Conservation (phyloP, 2,113 vertebrate genomes). For the crab-eating macaque (Macaca fascicularis) region T2T-MFA8v1.1 NC_088376.1:41303001-41303500, state of each 20-base stretch:
- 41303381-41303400: fast-evolving
- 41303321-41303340: neutral
- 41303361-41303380: neutral
- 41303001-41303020: constrained; percentile 93
- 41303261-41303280: fast-evolving
- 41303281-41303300: neutral
- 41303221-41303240: neutral
- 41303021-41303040: constrained; percentile 88
- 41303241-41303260: no score
- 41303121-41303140: neutral
- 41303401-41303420: no score
- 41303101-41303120: neutral
- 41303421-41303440: neutral
- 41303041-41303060: fast-evolving
- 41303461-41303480: neutral
- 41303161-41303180: neutral
- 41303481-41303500: neutral
- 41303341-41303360: neutral
- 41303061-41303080: fast-evolving
- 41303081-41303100: neutral
- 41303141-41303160: neutral
- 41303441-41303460: neutral
- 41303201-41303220: neutral
- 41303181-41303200: neutral
- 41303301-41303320: neutral